Percentiles rank a stretch among this genome's conserved stretches.
Conservation (phyloP, 2,797 vertebrate genomes). For the Jordanella pulchra region DNA sequence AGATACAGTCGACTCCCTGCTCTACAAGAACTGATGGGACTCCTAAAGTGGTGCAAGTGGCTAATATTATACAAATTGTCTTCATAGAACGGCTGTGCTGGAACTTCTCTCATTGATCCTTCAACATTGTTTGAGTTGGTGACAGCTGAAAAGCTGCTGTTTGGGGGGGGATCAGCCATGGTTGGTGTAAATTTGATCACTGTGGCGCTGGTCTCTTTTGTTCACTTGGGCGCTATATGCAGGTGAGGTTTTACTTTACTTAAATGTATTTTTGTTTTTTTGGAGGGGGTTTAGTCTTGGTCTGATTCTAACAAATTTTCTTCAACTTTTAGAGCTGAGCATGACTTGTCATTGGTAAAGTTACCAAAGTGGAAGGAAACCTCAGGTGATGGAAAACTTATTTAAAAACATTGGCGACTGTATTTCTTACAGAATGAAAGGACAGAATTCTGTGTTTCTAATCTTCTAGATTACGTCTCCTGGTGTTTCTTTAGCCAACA, state of each 20-base stretch:
- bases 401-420: not conserved
- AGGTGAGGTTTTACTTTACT: slow-evolving; percentile 58
- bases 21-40: slow-evolving; percentile 7
- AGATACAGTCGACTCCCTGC: slow-evolving; percentile 38
- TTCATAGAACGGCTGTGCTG: slow-evolving; percentile 19
- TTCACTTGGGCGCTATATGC: slow-evolving; percentile 30
- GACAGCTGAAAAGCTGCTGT: slow-evolving; percentile 37
- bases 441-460: not conserved
- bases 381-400: slow-evolving; percentile 61
- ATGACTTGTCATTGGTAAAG: slow-evolving; percentile 51
- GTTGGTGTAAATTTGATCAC: slow-evolving; percentile 52
- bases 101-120: slow-evolving; percentile 38
- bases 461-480: slow-evolving; percentile 79
- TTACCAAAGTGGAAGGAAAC: slow-evolving; percentile 70
- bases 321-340: slow-evolving; percentile 55
- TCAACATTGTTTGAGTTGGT: slow-evolving; percentile 37
- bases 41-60: slow-evolving; percentile 5
- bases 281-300: too few species aligned
- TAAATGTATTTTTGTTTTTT: not conserved
- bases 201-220: slow-evolving; percentile 51
- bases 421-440: not conserved
- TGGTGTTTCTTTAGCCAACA: slow-evolving; percentile 81
- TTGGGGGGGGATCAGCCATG: slow-evolving; percentile 64
- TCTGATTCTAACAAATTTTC: too few species aligned
- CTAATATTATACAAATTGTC: slow-evolving; percentile 7